Conservation (phyloP, 2,888 invertebrate genomes). For the Pantelozetes paolii region DNA sequence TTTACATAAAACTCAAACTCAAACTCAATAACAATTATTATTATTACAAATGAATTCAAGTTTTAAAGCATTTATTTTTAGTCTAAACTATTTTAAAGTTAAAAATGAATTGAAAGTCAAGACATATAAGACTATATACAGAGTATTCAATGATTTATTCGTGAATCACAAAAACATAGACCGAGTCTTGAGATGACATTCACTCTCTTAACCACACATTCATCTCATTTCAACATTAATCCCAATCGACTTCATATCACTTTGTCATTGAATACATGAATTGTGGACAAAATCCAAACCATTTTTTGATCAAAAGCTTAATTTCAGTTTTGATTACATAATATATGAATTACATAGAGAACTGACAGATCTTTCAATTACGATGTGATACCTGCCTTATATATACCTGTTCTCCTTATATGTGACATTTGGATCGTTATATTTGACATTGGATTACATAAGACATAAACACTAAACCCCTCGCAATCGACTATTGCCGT, state of each 20-base stretch:
- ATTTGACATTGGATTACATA: neutral
- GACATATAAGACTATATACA: too few species aligned
- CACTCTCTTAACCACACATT: neutral
- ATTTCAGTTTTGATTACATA: neutral
- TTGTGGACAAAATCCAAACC: neutral
- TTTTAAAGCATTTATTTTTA: constrained; percentile 1
- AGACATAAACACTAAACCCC: neutral
- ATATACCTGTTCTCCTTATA: constrained; percentile 17
- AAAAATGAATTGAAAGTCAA: too few species aligned
- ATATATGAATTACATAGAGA: neutral
- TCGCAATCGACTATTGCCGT: neutral
- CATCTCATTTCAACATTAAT: neutral
- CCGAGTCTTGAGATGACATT: neutral
- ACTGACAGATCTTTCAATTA: constrained; percentile 11
- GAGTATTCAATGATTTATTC: too few species aligned
- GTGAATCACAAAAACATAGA: neutral
- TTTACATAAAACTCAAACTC: neutral
- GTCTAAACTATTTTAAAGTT: neutral
- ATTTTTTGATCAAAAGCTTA: neutral
- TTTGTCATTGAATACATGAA: constrained; percentile 1
- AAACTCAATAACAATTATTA: neutral
- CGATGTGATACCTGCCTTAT: constrained; percentile 27
- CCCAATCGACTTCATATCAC: constrained; percentile 2
- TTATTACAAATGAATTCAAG: constrained; percentile 9
- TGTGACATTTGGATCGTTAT: constrained; percentile 4